Base-by-base conservation (phyloP, 2,113 vertebrate genomes). In the Eubucco bourcierii region DNA sequence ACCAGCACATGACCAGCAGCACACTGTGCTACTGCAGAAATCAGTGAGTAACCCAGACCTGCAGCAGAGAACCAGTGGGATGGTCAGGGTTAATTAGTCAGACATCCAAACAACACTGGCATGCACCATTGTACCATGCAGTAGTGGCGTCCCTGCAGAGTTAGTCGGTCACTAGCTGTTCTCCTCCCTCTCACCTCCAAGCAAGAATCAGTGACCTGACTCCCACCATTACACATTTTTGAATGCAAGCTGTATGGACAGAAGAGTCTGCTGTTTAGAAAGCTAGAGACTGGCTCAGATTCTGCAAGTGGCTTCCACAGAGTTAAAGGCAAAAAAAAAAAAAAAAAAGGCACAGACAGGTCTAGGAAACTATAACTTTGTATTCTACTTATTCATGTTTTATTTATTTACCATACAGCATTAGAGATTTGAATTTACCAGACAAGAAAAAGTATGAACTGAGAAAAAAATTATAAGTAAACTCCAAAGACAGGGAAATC, bases 71-170 rank as follows among this genome's bases (percentile, higher is more conserved):
- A 39, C 37, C 64, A n/a, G 37, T 3, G 4, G 21, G 39, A 64
- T 0, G 1, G 21, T 12, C 63, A 41, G 88, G 33, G 33, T 19
- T 41, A 56, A 24, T 15, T 3, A 61, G 33, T 2, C 1, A 34
- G 28, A 61, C 37, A 59, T 25, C 46, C 60, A 70, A 5, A 7
- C 65, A 47, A 39, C 75, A 25, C 23, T 10, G 12, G n/a, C 12
- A 5, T 0, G 10, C 21, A 58, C 7, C 27, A 6, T 0, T 4
- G 11, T 33, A 52, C 34, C 73, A 34, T 25, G n/a, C 15, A 66
- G 14, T 0, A 5, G 11, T 39, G 17, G 27, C 33, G 19, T 6
- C 33, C 50, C 34, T 55, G 31, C 46, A 71, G 59, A 61, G 81
- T 14, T n/a, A 21, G 25, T 25, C 18, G 20, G 19, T 2, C 20